These are phyloP conservation scores for Pyrocoelia pectoralis DNA, from an alignment of 2,888 invertebrate species.

Conservation along the genomic window DNA sequence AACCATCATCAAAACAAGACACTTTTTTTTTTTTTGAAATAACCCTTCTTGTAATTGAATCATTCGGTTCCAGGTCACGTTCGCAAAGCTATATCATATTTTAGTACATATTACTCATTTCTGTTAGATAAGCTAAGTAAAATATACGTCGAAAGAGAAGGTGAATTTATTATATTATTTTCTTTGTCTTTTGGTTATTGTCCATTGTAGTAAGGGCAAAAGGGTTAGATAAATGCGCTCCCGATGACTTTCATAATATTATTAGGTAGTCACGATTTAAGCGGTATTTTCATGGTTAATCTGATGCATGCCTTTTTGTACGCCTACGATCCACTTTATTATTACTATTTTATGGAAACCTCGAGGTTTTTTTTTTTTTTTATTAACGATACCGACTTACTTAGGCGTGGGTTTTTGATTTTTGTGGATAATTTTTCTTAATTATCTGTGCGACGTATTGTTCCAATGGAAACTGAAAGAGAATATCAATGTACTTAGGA, in stretches of 20 bases:
- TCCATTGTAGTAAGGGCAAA: slow-evolving; percentile 13
- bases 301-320: slow-evolving; percentile 34
- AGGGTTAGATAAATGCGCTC: slow-evolving; percentile 21
- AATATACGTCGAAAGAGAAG: slow-evolving; percentile 15
- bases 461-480: slow-evolving; percentile 20
- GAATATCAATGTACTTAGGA: slow-evolving; percentile 49
- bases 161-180: slow-evolving; percentile 6
- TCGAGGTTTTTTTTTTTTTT: slow-evolving; percentile 26
- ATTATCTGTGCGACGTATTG: background rate
- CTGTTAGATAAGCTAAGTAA: slow-evolving; percentile 38
- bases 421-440: background rate
- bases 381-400: slow-evolving; percentile 24
- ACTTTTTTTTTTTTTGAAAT: slow-evolving; percentile 17
- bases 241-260: slow-evolving; percentile 37
- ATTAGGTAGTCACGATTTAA: slow-evolving; percentile 41
- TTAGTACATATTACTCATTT: slow-evolving; percentile 44
- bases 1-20: slow-evolving; percentile 15
- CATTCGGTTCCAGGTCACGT: slow-evolving; percentile 42
- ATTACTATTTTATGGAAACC: slow-evolving; percentile 39
- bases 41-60: slow-evolving; percentile 40
- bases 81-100: slow-evolving; percentile 43
- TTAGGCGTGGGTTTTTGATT: slow-evolving; percentile 22
- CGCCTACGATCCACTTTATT: slow-evolving; percentile 36
- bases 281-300: slow-evolving; percentile 35
- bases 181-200: slow-evolving; percentile 13